Conservation (phyloP, 2,888 invertebrate species). For the Pseudeuparius sepicola region DNA sequence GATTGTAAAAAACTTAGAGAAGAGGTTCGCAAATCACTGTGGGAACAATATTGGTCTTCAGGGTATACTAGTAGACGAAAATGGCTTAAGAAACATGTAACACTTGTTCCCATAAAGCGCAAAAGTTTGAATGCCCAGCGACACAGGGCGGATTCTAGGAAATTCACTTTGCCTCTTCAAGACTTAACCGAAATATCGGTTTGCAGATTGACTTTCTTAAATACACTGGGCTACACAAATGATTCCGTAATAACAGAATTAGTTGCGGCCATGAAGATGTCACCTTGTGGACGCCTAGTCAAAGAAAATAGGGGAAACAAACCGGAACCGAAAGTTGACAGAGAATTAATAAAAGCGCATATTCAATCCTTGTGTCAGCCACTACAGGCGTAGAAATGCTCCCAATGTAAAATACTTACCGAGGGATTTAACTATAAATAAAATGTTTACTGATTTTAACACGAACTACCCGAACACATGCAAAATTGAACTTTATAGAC, state of each 20-base stretch:
- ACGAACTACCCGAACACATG: constrained; percentile 9
- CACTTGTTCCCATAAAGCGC: constrained; percentile 2
- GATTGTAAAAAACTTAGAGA: not conserved
- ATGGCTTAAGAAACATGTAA: constrained; percentile 5
- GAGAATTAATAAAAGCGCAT: constrained; percentile 7
- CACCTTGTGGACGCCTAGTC: constrained; percentile 7
- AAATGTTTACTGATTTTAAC: constrained; percentile 10
- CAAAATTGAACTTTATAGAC: constrained; percentile 13
- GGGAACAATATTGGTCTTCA: constrained; percentile 2
- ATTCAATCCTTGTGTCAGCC: no score
- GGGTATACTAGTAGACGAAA: constrained; percentile 5
- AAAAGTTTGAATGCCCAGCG: not conserved
- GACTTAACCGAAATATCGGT: not conserved
- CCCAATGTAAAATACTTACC: constrained; percentile 11
- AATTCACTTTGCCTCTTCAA: constrained; percentile 1
- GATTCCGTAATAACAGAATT: constrained; percentile 20
- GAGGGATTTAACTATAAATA: constrained; percentile 12
- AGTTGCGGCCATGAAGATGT: constrained; percentile 12
- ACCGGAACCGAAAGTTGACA: constrained; percentile 3
- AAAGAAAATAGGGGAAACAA: constrained; percentile 12
- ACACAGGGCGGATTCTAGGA: not conserved
- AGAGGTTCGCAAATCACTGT: not conserved
- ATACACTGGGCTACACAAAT: constrained; percentile 17
- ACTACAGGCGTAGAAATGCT: constrained; percentile 13
- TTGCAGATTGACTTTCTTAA: constrained; percentile 9